A percentile compares a stretch with the other conserved stretches of the same genome.
These are phyloP conservation scores for Oryzias sinensis DNA, from an alignment of 2,797 vertebrate genomes.

Conservation along the genomic window DNA sequence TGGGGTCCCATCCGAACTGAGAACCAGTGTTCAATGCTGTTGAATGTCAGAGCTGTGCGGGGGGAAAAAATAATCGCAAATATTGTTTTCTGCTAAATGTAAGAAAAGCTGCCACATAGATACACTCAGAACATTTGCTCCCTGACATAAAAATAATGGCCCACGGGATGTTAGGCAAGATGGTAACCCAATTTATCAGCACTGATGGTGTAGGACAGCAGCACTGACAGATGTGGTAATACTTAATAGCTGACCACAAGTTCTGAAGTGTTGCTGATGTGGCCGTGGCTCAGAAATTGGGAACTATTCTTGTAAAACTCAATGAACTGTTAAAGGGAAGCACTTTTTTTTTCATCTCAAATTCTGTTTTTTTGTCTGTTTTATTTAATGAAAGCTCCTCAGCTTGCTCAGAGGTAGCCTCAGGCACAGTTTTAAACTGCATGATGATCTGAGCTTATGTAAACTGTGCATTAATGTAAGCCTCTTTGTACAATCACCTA, in stretches of 20 bases:
- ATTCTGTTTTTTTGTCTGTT: too few relatives aligned
- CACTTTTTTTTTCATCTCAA: too few relatives aligned
- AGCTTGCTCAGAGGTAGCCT: constrained; percentile 44
- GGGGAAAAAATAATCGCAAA: constrained; percentile 33
- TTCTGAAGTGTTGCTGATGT: constrained; percentile 15
- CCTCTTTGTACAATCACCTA: constrained; percentile 4
- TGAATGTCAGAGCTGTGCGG: constrained; percentile 56
- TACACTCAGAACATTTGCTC: constrained; percentile 45
- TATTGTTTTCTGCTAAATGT: constrained; percentile 52
- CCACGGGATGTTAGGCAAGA: constrained; percentile 42
- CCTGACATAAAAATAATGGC: constrained; percentile 34
- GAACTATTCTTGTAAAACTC: neutral
- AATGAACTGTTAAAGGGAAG: too few relatives aligned
- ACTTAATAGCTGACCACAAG: constrained; percentile 7
- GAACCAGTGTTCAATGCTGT: constrained; percentile 34
- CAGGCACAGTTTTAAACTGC: constrained; percentile 34
- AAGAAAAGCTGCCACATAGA: constrained; percentile 48
- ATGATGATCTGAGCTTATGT: constrained; percentile 30
- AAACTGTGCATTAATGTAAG: constrained; percentile 15
- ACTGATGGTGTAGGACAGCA: constrained; percentile 12
- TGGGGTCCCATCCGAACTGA: constrained; percentile 36
- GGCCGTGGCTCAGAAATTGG: neutral
- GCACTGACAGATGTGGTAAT: constrained; percentile 1
- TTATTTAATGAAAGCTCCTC: constrained; percentile 4
- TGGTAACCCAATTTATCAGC: constrained; percentile 34